Conservation (phyloP, 2,888 invertebrate species). For the Macaria liturata region DNA sequence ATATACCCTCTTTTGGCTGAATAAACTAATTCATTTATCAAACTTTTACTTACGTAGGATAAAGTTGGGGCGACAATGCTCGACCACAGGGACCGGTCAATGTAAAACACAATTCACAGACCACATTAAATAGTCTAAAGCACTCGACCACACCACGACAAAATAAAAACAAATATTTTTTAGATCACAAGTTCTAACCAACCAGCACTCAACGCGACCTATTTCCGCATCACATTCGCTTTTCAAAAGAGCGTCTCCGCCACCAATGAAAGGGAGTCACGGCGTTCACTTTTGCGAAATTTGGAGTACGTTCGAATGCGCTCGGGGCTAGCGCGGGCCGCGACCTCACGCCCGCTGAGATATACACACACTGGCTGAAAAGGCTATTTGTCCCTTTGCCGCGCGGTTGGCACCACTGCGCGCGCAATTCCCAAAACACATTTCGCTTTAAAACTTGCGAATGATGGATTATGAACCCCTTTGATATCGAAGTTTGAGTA, state of each 20-base stretch:
- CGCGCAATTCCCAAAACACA: constrained; percentile 19
- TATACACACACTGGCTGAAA: constrained; percentile 5
- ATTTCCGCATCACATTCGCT: constrained; percentile 1
- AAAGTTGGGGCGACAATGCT: not conserved
- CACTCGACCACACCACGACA: too few relatives aligned
- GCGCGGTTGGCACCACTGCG: constrained; percentile 12
- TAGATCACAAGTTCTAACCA: not conserved
- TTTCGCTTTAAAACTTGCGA: constrained; percentile 14
- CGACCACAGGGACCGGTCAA: not conserved
- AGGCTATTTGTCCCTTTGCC: constrained; percentile 6
- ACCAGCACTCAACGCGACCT: not conserved
- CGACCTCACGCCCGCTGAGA: not conserved
- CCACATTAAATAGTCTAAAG: too few relatives aligned
- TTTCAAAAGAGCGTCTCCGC: not conserved
- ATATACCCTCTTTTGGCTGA: not conserved
- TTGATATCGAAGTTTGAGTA: constrained; percentile 8
- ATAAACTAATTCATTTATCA: not conserved
- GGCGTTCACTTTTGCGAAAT: constrained; percentile 3
- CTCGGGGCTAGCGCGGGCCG: not conserved
- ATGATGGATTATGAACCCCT: constrained; percentile 22
- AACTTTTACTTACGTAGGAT: not conserved
- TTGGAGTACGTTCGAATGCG: constrained; percentile 2
- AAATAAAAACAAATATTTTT: not conserved
- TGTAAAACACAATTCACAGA: too few relatives aligned
- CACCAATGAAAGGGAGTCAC: not conserved